These are phyloP conservation scores for Aphidius gifuensis DNA, from an alignment of 1,140 invertebrate species.

Conservation along the genomic window DNA sequence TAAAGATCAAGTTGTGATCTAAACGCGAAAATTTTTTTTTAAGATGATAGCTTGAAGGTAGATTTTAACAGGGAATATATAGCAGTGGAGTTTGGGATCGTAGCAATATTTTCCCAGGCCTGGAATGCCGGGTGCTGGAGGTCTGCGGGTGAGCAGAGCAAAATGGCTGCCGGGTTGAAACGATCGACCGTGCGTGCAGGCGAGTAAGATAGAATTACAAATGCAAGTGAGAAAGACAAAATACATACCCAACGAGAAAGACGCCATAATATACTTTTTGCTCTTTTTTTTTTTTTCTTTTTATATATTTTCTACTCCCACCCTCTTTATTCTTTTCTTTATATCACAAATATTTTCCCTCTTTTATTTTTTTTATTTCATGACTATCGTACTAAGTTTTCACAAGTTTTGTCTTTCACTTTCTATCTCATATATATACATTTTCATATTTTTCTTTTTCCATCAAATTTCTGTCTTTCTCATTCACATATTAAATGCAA, in stretches of 20 bases:
- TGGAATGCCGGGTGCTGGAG: constrained; percentile 39
- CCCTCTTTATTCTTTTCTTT: constrained; percentile 9
- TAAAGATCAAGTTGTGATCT: too few species aligned
- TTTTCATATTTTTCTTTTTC: too few species aligned
- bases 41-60: constrained; percentile 17
- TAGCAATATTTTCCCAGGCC: constrained; percentile 45
- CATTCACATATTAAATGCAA: too few species aligned
- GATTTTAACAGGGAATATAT: constrained; percentile 9
- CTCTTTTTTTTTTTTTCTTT: constrained; percentile 4
- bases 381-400: too few species aligned
- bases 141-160: constrained; percentile 38
- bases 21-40: neutral
- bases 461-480: too few species aligned
- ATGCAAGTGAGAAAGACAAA: constrained; percentile 24
- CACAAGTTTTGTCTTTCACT: too few species aligned
- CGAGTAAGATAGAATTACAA: constrained; percentile 29
- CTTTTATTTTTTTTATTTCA: neutral
- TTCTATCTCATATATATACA: too few species aligned
- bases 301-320: neutral
- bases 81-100: constrained; percentile 28
- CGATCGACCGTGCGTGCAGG: constrained; percentile 46
- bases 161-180: constrained; percentile 46
- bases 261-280: constrained; percentile 23
- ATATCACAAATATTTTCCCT: constrained; percentile 1
- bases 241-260: constrained; percentile 11